Percentiles rank a stretch among this genome's conserved stretches.
Conservation (phyloP, 2,797 vertebrate species). For the Poecilia gillii region DNA sequence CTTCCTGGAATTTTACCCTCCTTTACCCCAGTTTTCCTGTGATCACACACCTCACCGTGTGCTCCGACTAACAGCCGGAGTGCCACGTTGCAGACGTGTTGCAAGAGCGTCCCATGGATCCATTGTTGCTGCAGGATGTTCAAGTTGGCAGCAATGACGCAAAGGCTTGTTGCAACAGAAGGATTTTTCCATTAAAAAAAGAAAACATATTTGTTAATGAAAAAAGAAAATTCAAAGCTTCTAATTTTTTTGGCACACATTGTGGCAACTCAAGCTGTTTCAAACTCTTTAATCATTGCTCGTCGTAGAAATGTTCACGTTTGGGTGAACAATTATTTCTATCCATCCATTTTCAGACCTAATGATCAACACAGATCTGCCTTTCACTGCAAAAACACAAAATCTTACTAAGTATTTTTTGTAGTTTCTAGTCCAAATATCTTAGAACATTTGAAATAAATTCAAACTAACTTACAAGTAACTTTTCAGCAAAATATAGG, state of each 20-base stretch:
- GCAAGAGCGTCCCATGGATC: slow-evolving; percentile 36
- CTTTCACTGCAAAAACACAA: too few species aligned
- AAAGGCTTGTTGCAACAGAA: slow-evolving; percentile 5
- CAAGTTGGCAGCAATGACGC: slow-evolving; percentile 44
- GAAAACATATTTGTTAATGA: slow-evolving; percentile 6
- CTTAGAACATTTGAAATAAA: too few species aligned
- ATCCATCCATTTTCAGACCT: background rate
- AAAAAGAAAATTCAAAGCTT: background rate
- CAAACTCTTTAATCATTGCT: background rate
- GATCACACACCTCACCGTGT: slow-evolving; percentile 9
- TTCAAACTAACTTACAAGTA: too few species aligned
- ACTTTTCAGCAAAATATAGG: too few species aligned
- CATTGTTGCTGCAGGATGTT: slow-evolving; percentile 46
- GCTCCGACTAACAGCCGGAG: slow-evolving; percentile 50
- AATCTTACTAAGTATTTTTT: too few species aligned
- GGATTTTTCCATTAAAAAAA: slow-evolving; percentile 10
- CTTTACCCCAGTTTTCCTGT: slow-evolving; percentile 38
- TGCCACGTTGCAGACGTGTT: slow-evolving; percentile 42
- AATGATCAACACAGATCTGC: background rate
- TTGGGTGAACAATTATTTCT: background rate
- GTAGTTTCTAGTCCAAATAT: too few species aligned
- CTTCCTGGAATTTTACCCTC: slow-evolving; percentile 44
- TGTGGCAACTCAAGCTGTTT: background rate
- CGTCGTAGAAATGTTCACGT: background rate
- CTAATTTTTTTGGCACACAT: background rate